Evolutionary conservation across 2,797 vertebrate genomes (phyloP).

Genomic region (Molothrus ater): DNA sequence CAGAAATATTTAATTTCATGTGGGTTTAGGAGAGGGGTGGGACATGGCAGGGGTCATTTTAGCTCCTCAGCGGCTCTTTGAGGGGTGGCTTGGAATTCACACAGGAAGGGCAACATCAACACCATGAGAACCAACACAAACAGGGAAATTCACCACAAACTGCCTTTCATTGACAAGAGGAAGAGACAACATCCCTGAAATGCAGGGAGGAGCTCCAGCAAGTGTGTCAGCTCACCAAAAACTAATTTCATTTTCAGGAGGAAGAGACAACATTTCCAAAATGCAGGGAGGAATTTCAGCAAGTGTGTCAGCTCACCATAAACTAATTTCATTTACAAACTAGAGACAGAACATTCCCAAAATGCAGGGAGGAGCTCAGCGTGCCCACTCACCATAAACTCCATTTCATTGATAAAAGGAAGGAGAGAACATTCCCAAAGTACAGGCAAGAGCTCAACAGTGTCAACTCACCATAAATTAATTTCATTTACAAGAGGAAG

Average conservation of each 20-base stretch:
- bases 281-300: not conserved
- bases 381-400: too few relatives aligned
- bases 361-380: not conserved
- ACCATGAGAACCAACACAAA: not conserved
- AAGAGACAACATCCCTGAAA: not conserved
- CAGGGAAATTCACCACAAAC: rapidly evolving
- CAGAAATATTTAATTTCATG: not conserved
- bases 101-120: not conserved
- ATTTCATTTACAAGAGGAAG: too few relatives aligned
- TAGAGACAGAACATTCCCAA: not conserved
- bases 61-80: not conserved
- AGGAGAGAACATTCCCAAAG: not conserved
- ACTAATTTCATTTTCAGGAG: not conserved
- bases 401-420: not conserved
- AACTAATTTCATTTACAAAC: not conserved
- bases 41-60: not conserved
- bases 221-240: not conserved
- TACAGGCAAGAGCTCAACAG: rapidly evolving
- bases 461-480: not conserved
- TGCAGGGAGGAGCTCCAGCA: rapidly evolving
- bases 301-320: not conserved
- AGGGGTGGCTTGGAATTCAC: not conserved
- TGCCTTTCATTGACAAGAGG: not conserved
- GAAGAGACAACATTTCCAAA: not conserved
- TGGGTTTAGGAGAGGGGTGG: not conserved